These are phyloP conservation scores for Pteropus rufus DNA, from an alignment of 2,797 vertebrate genomes.

Conservation along the genomic window DNA sequence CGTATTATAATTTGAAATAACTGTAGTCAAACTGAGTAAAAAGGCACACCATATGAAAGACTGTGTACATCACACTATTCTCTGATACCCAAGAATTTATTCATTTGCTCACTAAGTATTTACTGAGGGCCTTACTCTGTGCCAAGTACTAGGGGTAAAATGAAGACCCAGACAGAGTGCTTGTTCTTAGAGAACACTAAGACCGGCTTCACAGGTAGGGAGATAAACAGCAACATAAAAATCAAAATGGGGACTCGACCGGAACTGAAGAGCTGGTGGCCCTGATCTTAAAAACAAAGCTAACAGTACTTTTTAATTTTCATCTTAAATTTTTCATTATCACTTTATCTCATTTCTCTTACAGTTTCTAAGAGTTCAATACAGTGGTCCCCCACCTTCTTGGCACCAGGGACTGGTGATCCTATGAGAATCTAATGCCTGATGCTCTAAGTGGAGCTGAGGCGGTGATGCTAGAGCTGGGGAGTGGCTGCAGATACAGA, in stretches of 20 bases:
- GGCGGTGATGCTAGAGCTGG: too few species aligned
- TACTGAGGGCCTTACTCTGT: background rate
- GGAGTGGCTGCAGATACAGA: too few species aligned
- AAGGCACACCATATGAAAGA: background rate
- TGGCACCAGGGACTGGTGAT: too few species aligned
- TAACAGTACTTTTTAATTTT: constrained; percentile 8
- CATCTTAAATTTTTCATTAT: constrained; percentile 1
- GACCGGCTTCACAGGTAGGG: background rate
- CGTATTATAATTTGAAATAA: background rate
- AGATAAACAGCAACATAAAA: background rate
- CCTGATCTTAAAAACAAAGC: constrained; percentile 13
- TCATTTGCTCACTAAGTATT: constrained; percentile 13
- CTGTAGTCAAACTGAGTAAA: background rate
- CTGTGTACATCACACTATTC: background rate
- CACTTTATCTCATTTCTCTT: constrained; percentile 17
- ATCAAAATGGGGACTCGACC: background rate
- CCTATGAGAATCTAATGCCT: too few species aligned
- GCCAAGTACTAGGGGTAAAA: background rate
- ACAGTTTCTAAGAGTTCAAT: background rate
- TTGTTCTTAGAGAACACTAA: background rate
- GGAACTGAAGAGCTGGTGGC: background rate
- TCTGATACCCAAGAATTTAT: background rate
- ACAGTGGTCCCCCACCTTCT: background rate
- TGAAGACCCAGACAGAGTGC: background rate
- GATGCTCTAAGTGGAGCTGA: too few species aligned